Conservation (phyloP, 1,140 invertebrate species). For the Heliconius himera region DNA sequence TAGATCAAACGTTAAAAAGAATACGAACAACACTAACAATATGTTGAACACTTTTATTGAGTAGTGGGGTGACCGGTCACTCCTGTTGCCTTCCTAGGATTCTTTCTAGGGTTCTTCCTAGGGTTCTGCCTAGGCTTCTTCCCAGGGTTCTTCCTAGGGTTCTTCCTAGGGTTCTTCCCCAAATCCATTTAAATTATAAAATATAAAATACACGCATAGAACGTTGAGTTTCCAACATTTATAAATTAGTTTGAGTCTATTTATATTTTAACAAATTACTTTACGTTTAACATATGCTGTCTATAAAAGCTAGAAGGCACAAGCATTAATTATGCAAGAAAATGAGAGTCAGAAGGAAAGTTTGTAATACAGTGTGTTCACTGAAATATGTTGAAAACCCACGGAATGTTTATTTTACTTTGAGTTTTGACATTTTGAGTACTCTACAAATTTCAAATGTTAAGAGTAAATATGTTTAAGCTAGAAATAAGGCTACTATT, state of each 20-base stretch:
- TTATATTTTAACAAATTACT: neutral
- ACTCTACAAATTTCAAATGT: slow-evolving; percentile 19
- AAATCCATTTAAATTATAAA: too few species aligned
- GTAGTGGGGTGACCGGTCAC: too few species aligned
- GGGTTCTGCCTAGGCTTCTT: too few species aligned
- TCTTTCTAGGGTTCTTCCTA: too few species aligned
- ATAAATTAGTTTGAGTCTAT: neutral
- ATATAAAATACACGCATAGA: too few species aligned
- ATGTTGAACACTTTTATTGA: too few species aligned
- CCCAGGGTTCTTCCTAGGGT: too few species aligned
- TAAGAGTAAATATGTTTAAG: neutral
- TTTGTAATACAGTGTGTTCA: slow-evolving; percentile 33
- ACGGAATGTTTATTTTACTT: slow-evolving; percentile 23
- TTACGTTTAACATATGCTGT: neutral
- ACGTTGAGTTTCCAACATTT: neutral
- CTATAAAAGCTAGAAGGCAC: neutral
- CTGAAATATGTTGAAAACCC: slow-evolving; percentile 18
- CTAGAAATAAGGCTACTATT: neutral
- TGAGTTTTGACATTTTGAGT: slow-evolving; percentile 19
- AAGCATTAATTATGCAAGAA: slow-evolving; percentile 41
- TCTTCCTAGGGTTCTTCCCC: too few species aligned
- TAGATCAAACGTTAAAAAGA: too few species aligned
- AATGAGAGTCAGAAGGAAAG: slow-evolving; percentile 37
- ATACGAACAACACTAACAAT: too few species aligned
- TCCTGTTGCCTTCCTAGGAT: too few species aligned